A percentile compares a stretch with the other conserved stretches of the same genome.
Conservation (phyloP, 2,113 vertebrate genomes). For the Paralichthys olivaceus region DNA sequence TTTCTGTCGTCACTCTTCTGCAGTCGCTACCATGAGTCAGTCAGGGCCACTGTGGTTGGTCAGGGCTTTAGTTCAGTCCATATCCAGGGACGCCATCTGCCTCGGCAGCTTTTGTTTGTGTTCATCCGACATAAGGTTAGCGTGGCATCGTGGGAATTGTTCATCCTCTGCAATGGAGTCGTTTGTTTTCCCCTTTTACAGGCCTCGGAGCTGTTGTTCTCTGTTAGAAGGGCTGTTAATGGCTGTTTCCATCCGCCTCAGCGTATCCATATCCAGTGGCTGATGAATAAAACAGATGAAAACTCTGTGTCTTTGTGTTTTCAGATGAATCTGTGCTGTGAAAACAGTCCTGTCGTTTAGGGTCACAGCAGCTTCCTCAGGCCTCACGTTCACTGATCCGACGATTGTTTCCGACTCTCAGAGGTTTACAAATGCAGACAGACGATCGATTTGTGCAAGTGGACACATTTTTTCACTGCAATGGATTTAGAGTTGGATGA, state of each 20-base stretch:
- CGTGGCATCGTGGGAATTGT: slow-evolving; percentile 15
- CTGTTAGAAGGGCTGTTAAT: too few species aligned
- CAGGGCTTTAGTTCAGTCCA: background rate
- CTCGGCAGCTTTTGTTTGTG: slow-evolving; percentile 34
- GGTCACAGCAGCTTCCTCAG: too few species aligned
- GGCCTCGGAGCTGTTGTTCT: background rate
- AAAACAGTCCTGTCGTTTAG: too few species aligned
- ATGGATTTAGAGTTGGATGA: background rate
- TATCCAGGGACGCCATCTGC: slow-evolving; percentile 32
- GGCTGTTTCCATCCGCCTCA: too few species aligned
- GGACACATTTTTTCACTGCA: background rate
- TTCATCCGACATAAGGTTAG: slow-evolving; percentile 11
- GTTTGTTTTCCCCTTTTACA: too few species aligned
- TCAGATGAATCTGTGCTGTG: too few species aligned
- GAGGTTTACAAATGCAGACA: slow-evolving; percentile 27
- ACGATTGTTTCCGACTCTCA: background rate
- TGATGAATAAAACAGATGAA: too few species aligned
- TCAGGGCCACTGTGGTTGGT: background rate
- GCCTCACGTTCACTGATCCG: too few species aligned
- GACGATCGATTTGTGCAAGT: slow-evolving; percentile 32
- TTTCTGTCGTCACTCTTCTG: background rate
- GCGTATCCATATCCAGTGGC: too few species aligned
- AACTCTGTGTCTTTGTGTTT: too few species aligned
- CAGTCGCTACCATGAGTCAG: background rate
- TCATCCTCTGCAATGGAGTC: background rate